phyloP scores from a whole-genome alignment of 2,888 invertebrate species.

The Agriotes lineatus region DNA sequence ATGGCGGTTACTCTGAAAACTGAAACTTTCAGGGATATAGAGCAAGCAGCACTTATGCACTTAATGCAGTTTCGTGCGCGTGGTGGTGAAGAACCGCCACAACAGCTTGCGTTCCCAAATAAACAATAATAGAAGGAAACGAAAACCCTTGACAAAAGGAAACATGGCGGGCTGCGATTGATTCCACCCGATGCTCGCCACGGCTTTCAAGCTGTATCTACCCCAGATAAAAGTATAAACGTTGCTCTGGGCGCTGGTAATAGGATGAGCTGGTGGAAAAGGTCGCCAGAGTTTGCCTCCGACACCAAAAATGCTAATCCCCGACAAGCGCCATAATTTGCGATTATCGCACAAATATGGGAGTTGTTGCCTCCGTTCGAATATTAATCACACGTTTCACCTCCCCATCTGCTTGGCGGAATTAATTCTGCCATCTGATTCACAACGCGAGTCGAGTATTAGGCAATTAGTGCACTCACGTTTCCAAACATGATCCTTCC shows the following conservation, averaged over 20 bases:
- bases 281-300: neutral
- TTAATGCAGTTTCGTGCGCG: neutral
- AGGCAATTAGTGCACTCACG: too few species aligned
- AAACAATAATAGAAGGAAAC: conserved; percentile 6
- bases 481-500: too few species aligned
- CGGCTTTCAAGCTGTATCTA: conserved; percentile 13
- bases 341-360: neutral
- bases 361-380: neutral
- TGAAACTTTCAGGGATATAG: too few species aligned
- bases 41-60: neutral
- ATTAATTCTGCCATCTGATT: too few species aligned
- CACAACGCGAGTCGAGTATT: too few species aligned
- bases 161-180: conserved; percentile 4
- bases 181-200: conserved; percentile 9
- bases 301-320: neutral
- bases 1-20: too few species aligned
- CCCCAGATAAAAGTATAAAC: conserved; percentile 15
- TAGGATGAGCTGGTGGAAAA: conserved; percentile 11
- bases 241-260: conserved; percentile 9
- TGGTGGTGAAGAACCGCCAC: neutral
- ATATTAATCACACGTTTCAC: too few species aligned
- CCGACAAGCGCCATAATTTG: neutral
- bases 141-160: neutral
- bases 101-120: neutral
- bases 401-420: too few species aligned